A percentile compares a stretch with the other conserved stretches of the same genome.
Evolutionary conservation across 2,888 invertebrate genomes (phyloP).

Genomic region (Cosmia trapezina): DNA sequence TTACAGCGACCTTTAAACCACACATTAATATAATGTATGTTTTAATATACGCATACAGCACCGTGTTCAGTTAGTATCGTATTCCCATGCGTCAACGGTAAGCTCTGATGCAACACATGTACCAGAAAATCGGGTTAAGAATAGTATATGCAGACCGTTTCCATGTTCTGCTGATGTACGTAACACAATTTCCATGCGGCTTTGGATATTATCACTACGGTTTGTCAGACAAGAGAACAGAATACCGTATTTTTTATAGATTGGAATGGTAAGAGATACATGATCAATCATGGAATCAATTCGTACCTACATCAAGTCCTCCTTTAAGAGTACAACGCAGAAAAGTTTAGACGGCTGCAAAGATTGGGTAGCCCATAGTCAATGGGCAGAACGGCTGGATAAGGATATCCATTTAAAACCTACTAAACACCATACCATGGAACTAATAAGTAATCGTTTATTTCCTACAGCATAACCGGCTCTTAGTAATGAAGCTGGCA

Average conservation of each 20-base stretch:
- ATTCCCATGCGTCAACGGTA: constrained; percentile 77
- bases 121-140: constrained; percentile 69
- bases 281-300: neutral
- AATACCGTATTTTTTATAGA: neutral
- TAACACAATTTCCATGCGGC: constrained; percentile 27
- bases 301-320: neutral
- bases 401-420: neutral
- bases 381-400: neutral
- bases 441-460: constrained; percentile 12
- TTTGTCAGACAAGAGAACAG: constrained; percentile 5
- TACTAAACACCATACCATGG: constrained; percentile 7
- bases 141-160: constrained; percentile 63
- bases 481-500: constrained; percentile 7
- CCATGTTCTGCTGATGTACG: constrained; percentile 48
- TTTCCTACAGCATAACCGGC: constrained; percentile 7
- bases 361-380: neutral
- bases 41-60: constrained; percentile 57
- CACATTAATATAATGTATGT: constrained; percentile 22
- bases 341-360: neutral
- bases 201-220: constrained; percentile 27
- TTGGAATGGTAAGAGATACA: constrained; percentile 1
- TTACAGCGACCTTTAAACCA: constrained; percentile 44
- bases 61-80: constrained; percentile 69
- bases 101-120: constrained; percentile 74
- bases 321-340: neutral